A percentile compares a stretch with the other conserved stretches of the same genome.
phyloP scores from a whole-genome alignment of 1,140 invertebrate genomes.

The Lepidurus packardi region DNA sequence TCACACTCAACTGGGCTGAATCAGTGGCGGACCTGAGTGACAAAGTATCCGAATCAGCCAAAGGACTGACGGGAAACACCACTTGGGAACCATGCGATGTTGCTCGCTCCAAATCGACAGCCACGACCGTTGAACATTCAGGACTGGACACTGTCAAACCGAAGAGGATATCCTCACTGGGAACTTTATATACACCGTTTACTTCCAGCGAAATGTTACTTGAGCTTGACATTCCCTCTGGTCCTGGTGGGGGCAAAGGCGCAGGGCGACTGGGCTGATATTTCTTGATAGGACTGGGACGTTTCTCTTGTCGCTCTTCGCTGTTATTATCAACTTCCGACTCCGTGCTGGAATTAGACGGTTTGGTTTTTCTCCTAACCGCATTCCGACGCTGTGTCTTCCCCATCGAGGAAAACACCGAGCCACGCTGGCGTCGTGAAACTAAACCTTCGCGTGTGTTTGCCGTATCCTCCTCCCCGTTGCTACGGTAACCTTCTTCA shows the following conservation, averaged over 20 bases:
- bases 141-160: neutral
- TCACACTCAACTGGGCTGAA: constrained; percentile 29
- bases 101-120: neutral
- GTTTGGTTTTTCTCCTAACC: constrained; percentile 31
- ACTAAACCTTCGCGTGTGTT: constrained; percentile 31
- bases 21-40: neutral
- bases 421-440: constrained; percentile 23
- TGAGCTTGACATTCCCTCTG: neutral
- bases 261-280: neutral
- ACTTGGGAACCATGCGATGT: neutral
- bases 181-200: neutral
- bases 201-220: neutral
- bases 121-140: neutral
- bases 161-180: neutral
- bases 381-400: constrained; percentile 24
- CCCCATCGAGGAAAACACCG: constrained; percentile 31
- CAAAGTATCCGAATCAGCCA: constrained; percentile 31
- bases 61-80: neutral
- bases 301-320: neutral
- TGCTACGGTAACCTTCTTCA: constrained; percentile 30
- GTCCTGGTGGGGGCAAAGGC: neutral
- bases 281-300: neutral
- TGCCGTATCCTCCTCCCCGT: constrained; percentile 25
- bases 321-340: neutral
- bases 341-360: constrained; percentile 35